A percentile compares a stretch with the other conserved stretches of the same genome.
Evolutionary conservation across 1,140 invertebrate species (phyloP).

Genomic region (Eciton burchellii): DNA sequence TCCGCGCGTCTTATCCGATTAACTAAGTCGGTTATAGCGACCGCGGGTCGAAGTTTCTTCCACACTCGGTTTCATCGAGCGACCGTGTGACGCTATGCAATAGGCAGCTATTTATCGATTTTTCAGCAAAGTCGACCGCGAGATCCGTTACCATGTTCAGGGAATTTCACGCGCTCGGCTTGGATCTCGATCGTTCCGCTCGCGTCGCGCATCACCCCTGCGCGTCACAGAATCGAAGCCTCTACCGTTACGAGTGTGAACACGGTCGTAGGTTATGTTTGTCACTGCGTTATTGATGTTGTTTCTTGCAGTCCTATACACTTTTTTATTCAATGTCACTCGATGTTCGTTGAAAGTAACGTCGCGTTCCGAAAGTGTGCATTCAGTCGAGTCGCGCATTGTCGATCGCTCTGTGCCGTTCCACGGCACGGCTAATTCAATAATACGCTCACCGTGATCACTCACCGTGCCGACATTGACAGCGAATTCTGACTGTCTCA

Average conservation of each 20-base stretch:
- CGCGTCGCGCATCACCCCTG: neutral
- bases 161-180: neutral
- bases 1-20: slow-evolving; percentile 53
- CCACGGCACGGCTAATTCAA: too few relatives aligned
- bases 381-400: too few relatives aligned
- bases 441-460: neutral
- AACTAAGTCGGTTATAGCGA: slow-evolving; percentile 18
- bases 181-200: neutral
- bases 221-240: neutral
- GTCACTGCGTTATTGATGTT: slow-evolving; percentile 13
- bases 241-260: slow-evolving; percentile 17
- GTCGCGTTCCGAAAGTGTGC: neutral
- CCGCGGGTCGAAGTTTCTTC: too few relatives aligned
- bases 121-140: neutral
- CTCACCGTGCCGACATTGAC: neutral
- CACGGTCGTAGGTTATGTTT: slow-evolving; percentile 68
- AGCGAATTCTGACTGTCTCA: neutral
- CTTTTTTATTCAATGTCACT: neutral
- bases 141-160: neutral
- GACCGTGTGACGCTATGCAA: slow-evolving; percentile 49
- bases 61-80: neutral
- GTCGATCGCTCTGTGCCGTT: neutral
- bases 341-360: neutral
- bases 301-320: neutral
- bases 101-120: slow-evolving; percentile 62